A percentile compares a stretch with the other conserved stretches of the same genome.
Conservation (phyloP, 1,140 invertebrate species). For the Lutraria rhynchaena region DNA sequence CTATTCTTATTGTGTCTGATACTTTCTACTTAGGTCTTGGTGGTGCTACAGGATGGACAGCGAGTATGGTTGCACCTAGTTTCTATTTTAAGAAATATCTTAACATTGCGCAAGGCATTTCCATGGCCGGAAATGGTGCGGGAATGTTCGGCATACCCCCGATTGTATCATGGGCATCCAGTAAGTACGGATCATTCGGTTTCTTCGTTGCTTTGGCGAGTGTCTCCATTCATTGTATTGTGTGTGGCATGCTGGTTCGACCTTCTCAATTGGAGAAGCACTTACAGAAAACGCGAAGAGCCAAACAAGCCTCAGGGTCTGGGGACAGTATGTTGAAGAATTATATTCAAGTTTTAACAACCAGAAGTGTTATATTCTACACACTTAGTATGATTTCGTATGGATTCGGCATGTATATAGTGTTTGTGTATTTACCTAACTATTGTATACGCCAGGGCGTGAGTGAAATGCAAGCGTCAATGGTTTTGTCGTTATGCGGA, state of each 20-base stretch:
- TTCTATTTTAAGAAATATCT: constrained; percentile 40
- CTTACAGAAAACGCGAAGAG: neutral
- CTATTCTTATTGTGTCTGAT: too few species aligned
- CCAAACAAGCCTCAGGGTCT: neutral
- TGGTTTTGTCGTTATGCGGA: constrained; percentile 9
- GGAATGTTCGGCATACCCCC: constrained; percentile 34
- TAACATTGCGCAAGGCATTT: constrained; percentile 18
- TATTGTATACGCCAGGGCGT: constrained; percentile 25
- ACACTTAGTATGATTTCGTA: constrained; percentile 16
- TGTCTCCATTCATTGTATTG: constrained; percentile 23
- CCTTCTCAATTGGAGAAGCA: constrained; percentile 21
- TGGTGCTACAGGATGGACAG: constrained; percentile 24
- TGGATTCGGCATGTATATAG: constrained; percentile 23
- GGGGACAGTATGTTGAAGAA: neutral
- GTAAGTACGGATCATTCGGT: constrained; percentile 9
- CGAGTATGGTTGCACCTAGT: constrained; percentile 32
- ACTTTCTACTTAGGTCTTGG: constrained; percentile 6
- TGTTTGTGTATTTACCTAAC: constrained; percentile 23
- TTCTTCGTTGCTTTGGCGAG: constrained; percentile 24
- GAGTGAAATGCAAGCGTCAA: constrained; percentile 25
- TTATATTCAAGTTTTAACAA: constrained; percentile 14
- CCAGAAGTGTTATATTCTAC: constrained; percentile 4
- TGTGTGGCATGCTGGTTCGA: constrained; percentile 6
- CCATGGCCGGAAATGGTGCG: constrained; percentile 9
- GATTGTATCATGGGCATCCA: neutral